Evolutionary conservation across 2,797 vertebrate species (phyloP).

Genomic region (Corythornis leucogaster): DNA sequence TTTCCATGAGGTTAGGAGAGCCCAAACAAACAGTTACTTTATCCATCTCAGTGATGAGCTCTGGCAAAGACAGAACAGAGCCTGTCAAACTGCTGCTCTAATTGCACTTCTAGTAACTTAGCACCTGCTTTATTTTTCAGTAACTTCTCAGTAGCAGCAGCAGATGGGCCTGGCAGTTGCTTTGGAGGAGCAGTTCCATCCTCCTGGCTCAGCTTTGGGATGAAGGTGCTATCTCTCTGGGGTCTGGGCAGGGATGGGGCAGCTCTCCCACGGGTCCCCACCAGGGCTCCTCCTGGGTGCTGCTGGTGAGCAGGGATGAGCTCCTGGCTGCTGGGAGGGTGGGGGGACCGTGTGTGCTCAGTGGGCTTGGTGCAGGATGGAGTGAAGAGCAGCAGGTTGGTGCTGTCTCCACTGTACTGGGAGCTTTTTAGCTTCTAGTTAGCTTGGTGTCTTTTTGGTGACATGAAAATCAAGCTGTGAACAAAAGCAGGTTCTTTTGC

Average conservation of each 20-base stretch:
- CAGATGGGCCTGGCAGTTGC: constrained; percentile 50
- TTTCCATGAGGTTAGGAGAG: neutral
- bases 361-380: neutral
- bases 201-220: neutral
- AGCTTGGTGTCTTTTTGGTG: neutral
- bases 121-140: constrained; percentile 19
- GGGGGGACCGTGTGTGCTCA: neutral
- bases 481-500: neutral
- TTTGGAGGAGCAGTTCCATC: neutral
- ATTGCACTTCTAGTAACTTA: constrained; percentile 28
- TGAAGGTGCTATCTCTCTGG: neutral
- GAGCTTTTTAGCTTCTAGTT: neutral
- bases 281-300: too few relatives aligned
- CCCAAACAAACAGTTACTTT: neutral
- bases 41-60: neutral
- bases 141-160: neutral
- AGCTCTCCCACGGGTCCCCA: too few relatives aligned
- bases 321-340: neutral
- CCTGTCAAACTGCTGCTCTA: constrained; percentile 27
- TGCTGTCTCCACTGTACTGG: neutral
- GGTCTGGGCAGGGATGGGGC: too few relatives aligned
- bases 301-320: neutral
- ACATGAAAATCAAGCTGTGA: constrained; percentile 1
- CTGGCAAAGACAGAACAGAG: neutral
- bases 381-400: neutral